A percentile compares a stretch with the other conserved stretches of the same genome.
Conservation (phyloP, 2,888 invertebrate genomes). For the Aporophyla lueneburgensis region DNA sequence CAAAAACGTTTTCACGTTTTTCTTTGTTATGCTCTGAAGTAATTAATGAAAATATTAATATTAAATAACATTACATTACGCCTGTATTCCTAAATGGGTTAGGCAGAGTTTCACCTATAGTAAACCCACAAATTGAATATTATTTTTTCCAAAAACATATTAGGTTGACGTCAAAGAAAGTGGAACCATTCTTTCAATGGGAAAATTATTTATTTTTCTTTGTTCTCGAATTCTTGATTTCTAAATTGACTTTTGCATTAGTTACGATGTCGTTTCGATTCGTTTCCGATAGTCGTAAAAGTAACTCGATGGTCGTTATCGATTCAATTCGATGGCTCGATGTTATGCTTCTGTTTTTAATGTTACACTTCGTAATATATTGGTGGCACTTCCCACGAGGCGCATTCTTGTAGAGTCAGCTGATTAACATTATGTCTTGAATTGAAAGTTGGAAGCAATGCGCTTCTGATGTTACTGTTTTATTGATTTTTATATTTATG, state of each 20-base stretch:
- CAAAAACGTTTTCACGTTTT: not conserved
- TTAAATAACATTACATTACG: slow-evolving; percentile 38
- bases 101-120: not conserved
- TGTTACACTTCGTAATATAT: slow-evolving; percentile 61
- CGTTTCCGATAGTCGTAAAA: slow-evolving; percentile 69
- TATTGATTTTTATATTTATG: slow-evolving; percentile 51
- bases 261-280: slow-evolving; percentile 74
- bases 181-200: slow-evolving; percentile 68
- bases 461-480: slow-evolving; percentile 55
- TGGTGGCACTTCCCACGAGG: slow-evolving; percentile 58
- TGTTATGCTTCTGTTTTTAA: slow-evolving; percentile 66
- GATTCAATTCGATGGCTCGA: slow-evolving; percentile 64
- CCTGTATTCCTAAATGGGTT: not conserved
- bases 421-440: slow-evolving; percentile 44
- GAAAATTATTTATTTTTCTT: slow-evolving; percentile 76
- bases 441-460: slow-evolving; percentile 41
- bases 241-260: slow-evolving; percentile 78
- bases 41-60: not conserved
- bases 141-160: slow-evolving; percentile 61
- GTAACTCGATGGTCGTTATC: slow-evolving; percentile 71
- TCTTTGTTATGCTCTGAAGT: not conserved
- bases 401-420: slow-evolving; percentile 57
- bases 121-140: not conserved
- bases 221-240: slow-evolving; percentile 75
- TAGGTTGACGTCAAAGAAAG: slow-evolving; percentile 78